Evolutionary conservation across 1,140 invertebrate genomes (phyloP).

Genomic region (Rhagoletis pomonella): DNA sequence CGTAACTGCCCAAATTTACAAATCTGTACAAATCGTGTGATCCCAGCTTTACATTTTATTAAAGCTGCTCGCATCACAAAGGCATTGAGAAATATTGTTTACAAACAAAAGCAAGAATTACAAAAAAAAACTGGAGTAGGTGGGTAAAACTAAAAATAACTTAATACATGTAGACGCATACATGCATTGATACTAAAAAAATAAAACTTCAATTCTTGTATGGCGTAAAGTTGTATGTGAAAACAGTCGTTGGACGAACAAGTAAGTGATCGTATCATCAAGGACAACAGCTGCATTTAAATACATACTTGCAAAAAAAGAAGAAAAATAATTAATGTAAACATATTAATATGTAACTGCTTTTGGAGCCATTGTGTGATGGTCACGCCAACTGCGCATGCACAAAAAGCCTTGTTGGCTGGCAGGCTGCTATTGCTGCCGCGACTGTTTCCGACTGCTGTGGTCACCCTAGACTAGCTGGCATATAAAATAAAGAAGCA

Average conservation of each 20-base stretch:
- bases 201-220: background rate
- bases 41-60: too few species aligned
- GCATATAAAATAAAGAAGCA: background rate
- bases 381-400: conserved; percentile 22
- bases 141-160: background rate
- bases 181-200: too few species aligned
- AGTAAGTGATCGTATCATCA: background rate
- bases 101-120: background rate
- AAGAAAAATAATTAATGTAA: background rate
- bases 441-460: background rate
- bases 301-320: background rate
- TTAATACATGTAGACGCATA: background rate
- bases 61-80: too few species aligned
- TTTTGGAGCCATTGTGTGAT: background rate
- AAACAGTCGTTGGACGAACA: background rate
- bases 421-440: background rate
- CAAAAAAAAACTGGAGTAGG: background rate
- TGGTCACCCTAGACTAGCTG: background rate
- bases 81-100: background rate
- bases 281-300: background rate
- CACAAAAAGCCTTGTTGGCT: conserved; percentile 1
- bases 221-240: background rate
- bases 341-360: too few species aligned
- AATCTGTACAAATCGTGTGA: too few species aligned
- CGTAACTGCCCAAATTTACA: too few species aligned